Evolutionary conservation across 2,888 invertebrate species (phyloP), one percentile per base, ranked within the genome.

Genomic region (Copidosoma aretas): DNA sequence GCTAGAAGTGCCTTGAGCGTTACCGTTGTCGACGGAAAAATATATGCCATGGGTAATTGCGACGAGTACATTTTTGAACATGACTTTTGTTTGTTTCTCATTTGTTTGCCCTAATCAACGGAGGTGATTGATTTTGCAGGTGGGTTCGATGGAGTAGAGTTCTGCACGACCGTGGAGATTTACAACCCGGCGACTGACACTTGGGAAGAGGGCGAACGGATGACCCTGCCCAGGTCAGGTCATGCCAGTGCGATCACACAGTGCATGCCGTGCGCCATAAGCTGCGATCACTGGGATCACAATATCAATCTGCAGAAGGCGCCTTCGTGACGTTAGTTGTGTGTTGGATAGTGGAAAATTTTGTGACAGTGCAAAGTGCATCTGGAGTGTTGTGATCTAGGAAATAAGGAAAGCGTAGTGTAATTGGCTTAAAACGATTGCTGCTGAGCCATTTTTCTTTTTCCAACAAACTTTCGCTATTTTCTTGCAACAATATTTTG

Each of bases 221-320:
- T 97, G 79, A 90, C 92, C 22, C 93, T 94, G 8, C 94, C 93
- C 14, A 89, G 96, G 61, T 96, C 95, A 14, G 96, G 97, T 0
- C 96, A 96, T 84, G 95, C 95, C 0, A 93, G 94, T 57, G 95
- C 95, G 3, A 94, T 95, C 17, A 94, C 94, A 78, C 93, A 92
- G 84, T 91, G 91, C 32, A 32, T 32, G 75, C 89, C 91, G 21
- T 88, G 91, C 79, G 85, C 84, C 3, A 81, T 84, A 52, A 85
- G 85, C 68, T 84, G 84, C 69, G 85, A 84, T 72, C 81, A 82
- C 57, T 74, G 78, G 71, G 80, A 81, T 60, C 77, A 76, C 54
- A 75, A 75, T 73, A 71, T 71, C 52, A 74, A 67, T 53, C 62
- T 71, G 39, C 74, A 75, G 62, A 75, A 75, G 61, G 75, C 71